Evolutionary conservation across 64 coral and sea anemone genomes (phyloP).

Genomic region (Orbicella faveolata): DNA sequence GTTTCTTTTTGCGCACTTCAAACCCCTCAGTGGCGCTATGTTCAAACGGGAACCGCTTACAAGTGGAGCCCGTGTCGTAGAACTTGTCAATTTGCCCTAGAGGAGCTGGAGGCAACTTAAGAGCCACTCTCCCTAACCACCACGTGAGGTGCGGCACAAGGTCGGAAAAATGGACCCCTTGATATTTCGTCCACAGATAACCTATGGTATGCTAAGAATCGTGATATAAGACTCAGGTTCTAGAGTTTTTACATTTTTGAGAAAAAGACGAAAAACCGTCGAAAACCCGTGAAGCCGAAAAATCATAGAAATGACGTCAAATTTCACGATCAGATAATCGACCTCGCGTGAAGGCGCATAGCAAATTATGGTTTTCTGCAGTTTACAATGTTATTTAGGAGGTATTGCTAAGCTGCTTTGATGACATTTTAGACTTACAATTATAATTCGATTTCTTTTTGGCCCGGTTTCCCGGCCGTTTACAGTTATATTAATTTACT

Average conservation of each 20-base stretch:
- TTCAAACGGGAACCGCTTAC: too few relatives aligned
- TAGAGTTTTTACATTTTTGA: slow-evolving; percentile 33
- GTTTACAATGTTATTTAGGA: slow-evolving; percentile 37
- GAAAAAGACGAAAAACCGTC: slow-evolving; percentile 31
- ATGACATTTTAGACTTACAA: slow-evolving; percentile 38
- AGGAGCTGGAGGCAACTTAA: too few relatives aligned
- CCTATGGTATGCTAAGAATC: slow-evolving; percentile 28
- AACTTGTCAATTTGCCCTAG: too few relatives aligned
- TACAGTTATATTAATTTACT: too few relatives aligned
- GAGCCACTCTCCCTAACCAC: too few relatives aligned
- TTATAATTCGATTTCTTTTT: neutral
- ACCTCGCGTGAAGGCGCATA: slow-evolving; percentile 30
- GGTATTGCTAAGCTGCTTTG: slow-evolving; percentile 33
- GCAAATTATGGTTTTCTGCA: slow-evolving; percentile 27
- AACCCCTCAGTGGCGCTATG: too few relatives aligned
- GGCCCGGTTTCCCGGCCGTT: too few relatives aligned
- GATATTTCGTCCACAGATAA: slow-evolving; percentile 22
- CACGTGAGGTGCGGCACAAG: too few relatives aligned
- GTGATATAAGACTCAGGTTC: slow-evolving; percentile 26
- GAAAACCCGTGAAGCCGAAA: slow-evolving; percentile 29
- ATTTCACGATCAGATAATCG: slow-evolving; percentile 40
- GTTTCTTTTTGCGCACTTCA: too few relatives aligned
- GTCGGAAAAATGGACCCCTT: neutral
- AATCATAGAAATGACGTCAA: slow-evolving; percentile 45
- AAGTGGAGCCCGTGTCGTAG: too few relatives aligned